phyloP scores from a whole-genome alignment of 2,797 vertebrate genomes.

The Linurgus olivaceus region DNA sequence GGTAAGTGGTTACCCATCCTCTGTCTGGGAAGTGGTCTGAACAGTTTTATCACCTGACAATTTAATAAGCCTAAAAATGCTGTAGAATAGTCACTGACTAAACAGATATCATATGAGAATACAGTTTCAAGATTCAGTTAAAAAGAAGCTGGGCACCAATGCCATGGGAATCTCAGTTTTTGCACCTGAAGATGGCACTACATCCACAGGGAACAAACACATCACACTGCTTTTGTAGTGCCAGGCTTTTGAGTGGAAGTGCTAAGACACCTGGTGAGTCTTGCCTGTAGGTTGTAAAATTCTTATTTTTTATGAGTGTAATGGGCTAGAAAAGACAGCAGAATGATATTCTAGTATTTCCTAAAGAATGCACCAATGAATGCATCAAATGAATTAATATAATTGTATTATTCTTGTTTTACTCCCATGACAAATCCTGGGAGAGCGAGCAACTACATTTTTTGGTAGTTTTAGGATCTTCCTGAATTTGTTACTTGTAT shows the following conservation, averaged over 20 bases:
- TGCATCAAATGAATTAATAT: background rate
- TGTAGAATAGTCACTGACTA: background rate
- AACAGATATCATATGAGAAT: background rate
- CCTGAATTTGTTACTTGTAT: background rate
- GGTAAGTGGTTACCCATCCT: background rate
- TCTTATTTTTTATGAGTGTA: background rate
- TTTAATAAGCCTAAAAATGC: background rate
- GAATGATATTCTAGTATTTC: background rate
- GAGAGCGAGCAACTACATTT: background rate
- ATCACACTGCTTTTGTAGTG: background rate
- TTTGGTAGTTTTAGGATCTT: background rate
- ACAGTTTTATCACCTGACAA: background rate
- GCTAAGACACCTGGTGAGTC: background rate
- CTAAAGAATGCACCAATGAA: background rate
- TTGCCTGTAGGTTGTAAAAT: background rate
- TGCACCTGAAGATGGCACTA: conserved; percentile 39
- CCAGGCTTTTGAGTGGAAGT: background rate
- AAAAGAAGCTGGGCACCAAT: background rate
- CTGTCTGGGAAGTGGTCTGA: background rate
- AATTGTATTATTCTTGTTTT: background rate
- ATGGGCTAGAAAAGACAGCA: background rate
- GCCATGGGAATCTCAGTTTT: background rate
- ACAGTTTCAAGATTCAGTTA: background rate
- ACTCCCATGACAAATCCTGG: background rate
- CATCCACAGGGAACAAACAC: background rate